Evolutionary conservation across 1,140 invertebrate species (phyloP), one percentile per base, ranked within the genome.

Genomic region (Lamellibrachia luymesi): DNA sequence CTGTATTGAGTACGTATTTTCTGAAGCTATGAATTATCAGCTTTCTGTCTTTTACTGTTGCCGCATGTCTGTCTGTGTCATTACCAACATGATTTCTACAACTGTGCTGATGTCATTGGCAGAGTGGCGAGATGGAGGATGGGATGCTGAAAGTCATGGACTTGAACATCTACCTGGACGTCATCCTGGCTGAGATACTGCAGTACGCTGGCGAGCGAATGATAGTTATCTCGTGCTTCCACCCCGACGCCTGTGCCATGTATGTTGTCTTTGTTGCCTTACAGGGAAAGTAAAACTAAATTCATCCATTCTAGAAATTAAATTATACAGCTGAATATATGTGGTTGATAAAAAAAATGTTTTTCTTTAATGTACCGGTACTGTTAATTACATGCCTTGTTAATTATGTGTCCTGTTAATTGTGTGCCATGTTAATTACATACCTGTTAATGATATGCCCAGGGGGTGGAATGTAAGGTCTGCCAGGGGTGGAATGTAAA

Each of bases 101-200:
- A 50, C 38, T 51, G 10, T 49, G 49, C 38, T 50, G n/a, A 52
- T 50, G 64, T 92, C 8, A 50, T 92, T n/a, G 49, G 22, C n/a
- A 92, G 38, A 51, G 8, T 7, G 92, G 92, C 10, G 50, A 92
- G 52, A 49, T 92, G 52, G 50, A 92, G 56, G 80, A 90, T 50
- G 52, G 89, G 90, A 90, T 91, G 92, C 50, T 94, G 97, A 96
- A 98, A 99, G 96, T 98, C 98, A 49, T 50, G 92, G 95, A 95
- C 51, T 92, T 94, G 17, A 95, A 95, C 92, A 51, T 94, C 51
- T 95, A 94, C 92, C 92, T 95, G 4, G 95, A 96, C 92, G 94
- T 95, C 38, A 96, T 96, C 92, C 93, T 96, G 5, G 93, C 94
- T 7, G 94, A 95, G 50, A 94, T 96, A n/a, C 56, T 96, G 17